Percentiles rank a stretch among this genome's conserved stretches.
Evolutionary conservation across 2,797 vertebrate genomes (phyloP).

Genomic region (Rallus crepitans): DNA sequence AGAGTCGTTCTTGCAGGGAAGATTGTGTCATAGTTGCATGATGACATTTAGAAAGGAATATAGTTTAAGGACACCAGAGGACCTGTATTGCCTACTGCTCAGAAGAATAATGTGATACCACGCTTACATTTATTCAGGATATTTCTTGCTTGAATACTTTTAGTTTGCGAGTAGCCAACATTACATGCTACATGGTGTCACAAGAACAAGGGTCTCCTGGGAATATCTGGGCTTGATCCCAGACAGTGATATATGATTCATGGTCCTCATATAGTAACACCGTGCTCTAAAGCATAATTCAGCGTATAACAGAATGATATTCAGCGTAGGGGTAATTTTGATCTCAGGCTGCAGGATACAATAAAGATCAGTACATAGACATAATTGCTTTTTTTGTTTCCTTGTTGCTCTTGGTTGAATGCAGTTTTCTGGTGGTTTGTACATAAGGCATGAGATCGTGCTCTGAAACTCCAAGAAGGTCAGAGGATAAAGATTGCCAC

Average conservation of each 20-base stretch:
- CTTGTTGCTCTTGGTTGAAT: not conserved
- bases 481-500: not conserved
- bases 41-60: not conserved
- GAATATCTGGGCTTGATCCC: not conserved
- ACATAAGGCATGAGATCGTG: not conserved
- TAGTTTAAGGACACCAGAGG: not conserved
- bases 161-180: not conserved
- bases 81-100: not conserved
- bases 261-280: not conserved
- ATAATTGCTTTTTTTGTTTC: not conserved
- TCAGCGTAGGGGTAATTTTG: not conserved
- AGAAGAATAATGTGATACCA: not conserved
- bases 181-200: not conserved
- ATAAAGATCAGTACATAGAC: not conserved
- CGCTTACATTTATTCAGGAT: not conserved
- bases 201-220: not conserved
- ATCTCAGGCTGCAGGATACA: not conserved
- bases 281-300: not conserved
- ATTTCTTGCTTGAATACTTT: not conserved
- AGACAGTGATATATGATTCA: not conserved
- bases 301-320: not conserved
- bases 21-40: not conserved
- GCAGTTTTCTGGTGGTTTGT: not conserved
- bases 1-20: not conserved
- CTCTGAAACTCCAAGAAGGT: not conserved